phyloP scores from a whole-genome alignment of 1,140 invertebrate genomes.

The Sycophila sp. region DNA sequence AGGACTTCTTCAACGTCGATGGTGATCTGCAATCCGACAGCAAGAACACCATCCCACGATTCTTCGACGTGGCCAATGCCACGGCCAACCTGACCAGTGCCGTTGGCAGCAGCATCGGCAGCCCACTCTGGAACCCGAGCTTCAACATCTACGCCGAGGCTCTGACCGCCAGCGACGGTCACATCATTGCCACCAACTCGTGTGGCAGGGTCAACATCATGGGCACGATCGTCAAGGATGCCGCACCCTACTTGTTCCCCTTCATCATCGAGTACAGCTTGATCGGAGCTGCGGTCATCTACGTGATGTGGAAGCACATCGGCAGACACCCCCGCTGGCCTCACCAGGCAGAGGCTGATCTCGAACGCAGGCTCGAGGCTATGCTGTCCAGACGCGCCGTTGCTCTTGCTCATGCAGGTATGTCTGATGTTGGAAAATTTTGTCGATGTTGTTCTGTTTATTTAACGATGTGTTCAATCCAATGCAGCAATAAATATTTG shows the following conservation, averaged over 20 bases:
- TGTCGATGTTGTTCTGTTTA: too few species aligned
- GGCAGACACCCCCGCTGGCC: constrained; percentile 78
- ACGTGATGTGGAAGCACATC: constrained; percentile 97
- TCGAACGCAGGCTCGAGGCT: constrained; percentile 84
- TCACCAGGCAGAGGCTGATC: constrained; percentile 82
- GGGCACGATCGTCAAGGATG: constrained; percentile 91
- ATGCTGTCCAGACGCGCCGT: constrained; percentile 85
- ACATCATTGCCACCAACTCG: constrained; percentile 64
- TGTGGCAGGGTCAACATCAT: constrained; percentile 90
- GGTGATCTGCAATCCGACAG: constrained; percentile 43
- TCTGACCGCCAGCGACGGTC: constrained; percentile 52
- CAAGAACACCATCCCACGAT: constrained; percentile 40
- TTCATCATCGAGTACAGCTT: constrained; percentile 97
- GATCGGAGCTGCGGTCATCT: constrained; percentile 96
- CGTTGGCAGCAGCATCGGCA: neutral
- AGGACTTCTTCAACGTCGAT: constrained; percentile 47
- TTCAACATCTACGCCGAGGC: constrained; percentile 73
- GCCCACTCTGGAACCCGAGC: constrained; percentile 54
- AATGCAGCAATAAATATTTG: too few species aligned
- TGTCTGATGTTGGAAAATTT: too few species aligned
- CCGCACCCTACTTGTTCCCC: constrained; percentile 92
- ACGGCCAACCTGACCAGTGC: neutral
- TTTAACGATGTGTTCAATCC: too few species aligned
- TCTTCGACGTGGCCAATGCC: neutral
- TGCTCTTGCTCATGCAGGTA: constrained; percentile 79